Evolutionary conservation across 2,888 invertebrate genomes (phyloP), one percentile per base, ranked within the genome.

Genomic region (Lottia scabra): DNA sequence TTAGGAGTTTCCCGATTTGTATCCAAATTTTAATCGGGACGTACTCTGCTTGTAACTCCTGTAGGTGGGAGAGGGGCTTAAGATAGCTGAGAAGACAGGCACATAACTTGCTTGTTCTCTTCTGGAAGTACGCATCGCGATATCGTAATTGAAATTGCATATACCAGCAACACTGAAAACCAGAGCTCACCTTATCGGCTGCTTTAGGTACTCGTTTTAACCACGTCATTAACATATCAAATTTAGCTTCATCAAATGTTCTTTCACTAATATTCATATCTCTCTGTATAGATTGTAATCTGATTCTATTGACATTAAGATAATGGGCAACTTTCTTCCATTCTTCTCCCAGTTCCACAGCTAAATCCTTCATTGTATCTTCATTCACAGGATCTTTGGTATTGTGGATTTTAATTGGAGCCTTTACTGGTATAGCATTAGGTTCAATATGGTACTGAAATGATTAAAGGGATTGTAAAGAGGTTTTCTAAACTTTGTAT

Each of bases 171-270:
- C 5, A 38, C 10, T 38, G 8, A 38, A 30, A 38, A 38, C 38
- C 30, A 6, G n/a, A 1, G 38, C 74, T 70, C 71, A 87, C 87
- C 83, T 87, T 87, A 70, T 85, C 84, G 5, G 78, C 75, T 2
- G 85, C 79, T 73, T 84, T 83, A 0, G 87, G 85, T 44, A 84
- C 83, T 64, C 81, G 80, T 68, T 87, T 87, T 19, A 85, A 71
- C 87, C 87, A 87, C n/a, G 85, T 84, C 76, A 87, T 79, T 70
- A 87, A 73, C 87, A 87, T 87, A 16, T 86, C 84, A 66, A 80
- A 86, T 64, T 83, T 83, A 8, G 83, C 84, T 15, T 84, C 81
- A 13, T 76, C 75, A 15, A 83, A 84, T 0, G 78, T 74, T 16
- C 74, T 73, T 27, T 84, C 81, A 0, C 77, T 76, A 19, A 78